These are phyloP conservation scores for Hylaeus volcanicus DNA, from an alignment of 1,140 invertebrate species.

Conservation along the genomic window DNA sequence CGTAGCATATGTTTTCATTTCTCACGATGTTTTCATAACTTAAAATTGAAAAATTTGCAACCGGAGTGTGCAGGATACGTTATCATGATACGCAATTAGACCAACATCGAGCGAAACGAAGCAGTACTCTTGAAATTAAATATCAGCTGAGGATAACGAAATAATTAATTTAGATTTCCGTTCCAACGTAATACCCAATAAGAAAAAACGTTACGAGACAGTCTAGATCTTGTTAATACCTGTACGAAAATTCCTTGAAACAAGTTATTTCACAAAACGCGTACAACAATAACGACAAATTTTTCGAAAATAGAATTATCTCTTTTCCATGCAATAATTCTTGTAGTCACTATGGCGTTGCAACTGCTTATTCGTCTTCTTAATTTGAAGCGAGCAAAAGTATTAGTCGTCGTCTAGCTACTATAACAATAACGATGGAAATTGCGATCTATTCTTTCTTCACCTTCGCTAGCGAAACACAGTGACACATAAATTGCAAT, in stretches of 20 bases:
- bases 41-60: background rate
- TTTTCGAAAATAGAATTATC: background rate
- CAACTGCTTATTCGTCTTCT: too few species aligned
- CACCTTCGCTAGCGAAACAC: too few species aligned
- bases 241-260: background rate
- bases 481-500: too few species aligned
- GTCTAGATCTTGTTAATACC: background rate
- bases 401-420: too few species aligned
- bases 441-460: too few species aligned
- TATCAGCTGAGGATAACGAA: conserved; percentile 4
- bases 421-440: too few species aligned
- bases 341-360: background rate
- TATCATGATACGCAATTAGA: too few species aligned
- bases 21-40: background rate
- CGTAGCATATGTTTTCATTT: background rate
- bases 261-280: background rate
- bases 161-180: background rate
- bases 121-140: conserved; percentile 39
- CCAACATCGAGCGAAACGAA: conserved; percentile 24
- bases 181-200: background rate
- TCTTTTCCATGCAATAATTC: background rate
- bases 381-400: too few species aligned
- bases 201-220: background rate
- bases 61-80: background rate
- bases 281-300: background rate